Evolutionary conservation across 2,888 invertebrate genomes (phyloP).

Genomic region (Catocala sponsa): DNA sequence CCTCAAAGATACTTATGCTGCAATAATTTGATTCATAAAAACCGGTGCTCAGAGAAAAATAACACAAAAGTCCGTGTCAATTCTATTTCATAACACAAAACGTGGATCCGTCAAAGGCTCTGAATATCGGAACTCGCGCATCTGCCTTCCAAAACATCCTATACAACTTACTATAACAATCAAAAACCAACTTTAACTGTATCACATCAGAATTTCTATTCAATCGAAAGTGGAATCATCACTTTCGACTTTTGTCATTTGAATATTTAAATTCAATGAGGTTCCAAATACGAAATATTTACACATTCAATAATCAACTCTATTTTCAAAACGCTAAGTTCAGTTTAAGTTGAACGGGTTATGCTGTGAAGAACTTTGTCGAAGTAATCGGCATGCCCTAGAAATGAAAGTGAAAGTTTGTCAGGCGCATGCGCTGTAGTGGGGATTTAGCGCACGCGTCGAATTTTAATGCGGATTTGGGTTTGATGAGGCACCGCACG

Average conservation of each 20-base stretch:
- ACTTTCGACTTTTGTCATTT: slow-evolving; percentile 70
- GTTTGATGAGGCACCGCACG: slow-evolving; percentile 78
- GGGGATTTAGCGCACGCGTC: slow-evolving; percentile 70
- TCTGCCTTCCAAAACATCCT: slow-evolving; percentile 48
- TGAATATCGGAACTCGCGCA: slow-evolving; percentile 78
- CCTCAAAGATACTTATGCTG: slow-evolving; percentile 3
- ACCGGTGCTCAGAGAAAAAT: slow-evolving; percentile 43
- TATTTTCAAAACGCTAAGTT: rapidly evolving
- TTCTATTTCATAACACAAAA: slow-evolving; percentile 82
- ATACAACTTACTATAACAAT: slow-evolving; percentile 27
- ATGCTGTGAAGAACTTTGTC: slow-evolving; percentile 50
- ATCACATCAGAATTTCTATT: slow-evolving; percentile 26
- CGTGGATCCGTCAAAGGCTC: slow-evolving; percentile 82
- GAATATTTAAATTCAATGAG: slow-evolving; percentile 53
- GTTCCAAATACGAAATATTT: slow-evolving; percentile 51
- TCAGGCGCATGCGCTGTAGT: slow-evolving; percentile 58
- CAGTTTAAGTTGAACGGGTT: slow-evolving; percentile 24
- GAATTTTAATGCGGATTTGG: slow-evolving; percentile 81
- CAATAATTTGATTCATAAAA: slow-evolving; percentile 22
- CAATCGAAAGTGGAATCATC: slow-evolving; percentile 41
- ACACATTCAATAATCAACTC: slow-evolving; percentile 32
- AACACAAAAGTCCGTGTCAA: slow-evolving; percentile 76
- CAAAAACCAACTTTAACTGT: slow-evolving; percentile 43
- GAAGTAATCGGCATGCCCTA: slow-evolving; percentile 74
- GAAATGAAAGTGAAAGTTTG: slow-evolving; percentile 86